Base-by-base conservation (phyloP, 2,797 vertebrate genomes). In the Urosaurus nigricauda region DNA sequence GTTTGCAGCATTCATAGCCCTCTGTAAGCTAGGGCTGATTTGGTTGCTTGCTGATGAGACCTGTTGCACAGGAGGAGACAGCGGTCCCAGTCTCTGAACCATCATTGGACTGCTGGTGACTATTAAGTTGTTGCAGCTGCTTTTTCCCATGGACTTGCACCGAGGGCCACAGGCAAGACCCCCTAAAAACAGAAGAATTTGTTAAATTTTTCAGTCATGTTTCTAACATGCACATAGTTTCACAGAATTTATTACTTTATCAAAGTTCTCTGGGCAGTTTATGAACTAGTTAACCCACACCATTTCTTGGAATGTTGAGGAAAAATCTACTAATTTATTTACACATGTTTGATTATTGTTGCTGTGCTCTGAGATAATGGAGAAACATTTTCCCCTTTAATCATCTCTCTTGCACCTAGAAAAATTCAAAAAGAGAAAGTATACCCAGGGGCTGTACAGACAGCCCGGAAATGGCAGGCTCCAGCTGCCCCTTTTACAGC, bases 21-120 rank as follows among this genome's bases (percentile, higher is more conserved):
- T 95, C 93, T 94, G 96, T 79, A 97, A 96, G 89, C 95, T 97
- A 93, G 96, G 96, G 91, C 94, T 96, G 87, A 95, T 96, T 79
- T 95, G 95, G 93, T 89, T 96, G 92, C 96, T 95, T 79, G 96
- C 92, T 91, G 96, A 92, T 70, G 96, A 96, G 81, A 96, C 94
- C 37, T 97, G 98, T 92, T 96, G 95, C 87, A 93, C 92, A 88
- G 95, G 92, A 95, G 96, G 92, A 90, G 96, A 97, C 90, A 94
- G 94, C 90, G 96, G 95, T 95, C 95, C 95, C 93, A 97, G 94
- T 91, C 96, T 96, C 82, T 97, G 97, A 93, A 98, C 95, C 92
- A 97, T 96, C 96, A 98, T 96, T 87, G 98, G 97, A 92, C 94
- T 97, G 93, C 94, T 98, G 94, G 97, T 97, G 94, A 97, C 95